Evolutionary conservation across 2,113 vertebrate genomes (phyloP).

Genomic region (Pangasianodon hypophthalmus): DNA sequence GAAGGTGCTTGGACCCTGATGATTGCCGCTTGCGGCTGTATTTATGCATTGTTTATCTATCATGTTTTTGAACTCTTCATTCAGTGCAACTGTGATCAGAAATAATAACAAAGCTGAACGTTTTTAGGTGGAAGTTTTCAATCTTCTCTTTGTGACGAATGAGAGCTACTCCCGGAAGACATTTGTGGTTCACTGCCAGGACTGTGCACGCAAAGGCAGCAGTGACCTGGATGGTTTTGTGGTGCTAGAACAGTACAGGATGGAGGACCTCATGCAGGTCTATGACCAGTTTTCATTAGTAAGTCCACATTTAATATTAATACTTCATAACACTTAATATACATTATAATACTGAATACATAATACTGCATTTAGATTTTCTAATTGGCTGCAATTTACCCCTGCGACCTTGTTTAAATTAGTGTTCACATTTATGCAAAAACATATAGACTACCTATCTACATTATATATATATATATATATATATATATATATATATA

Average conservation of each 20-base stretch:
- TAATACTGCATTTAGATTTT: background rate
- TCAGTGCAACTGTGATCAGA: background rate
- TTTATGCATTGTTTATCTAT: background rate
- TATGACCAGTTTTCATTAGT: constrained; percentile 99
- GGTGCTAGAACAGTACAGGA: constrained; percentile 97
- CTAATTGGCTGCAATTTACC: background rate
- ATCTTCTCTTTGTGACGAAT: constrained; percentile 93
- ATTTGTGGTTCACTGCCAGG: constrained; percentile 93
- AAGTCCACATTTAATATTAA: constrained; percentile 66
- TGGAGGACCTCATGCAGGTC: constrained; percentile 96
- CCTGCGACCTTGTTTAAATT: background rate
- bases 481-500: background rate
- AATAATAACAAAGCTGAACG: background rate
- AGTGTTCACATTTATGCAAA: no score
- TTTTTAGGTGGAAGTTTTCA: constrained; percentile 94
- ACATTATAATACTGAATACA: background rate
- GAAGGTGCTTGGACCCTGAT: constrained; percentile 1
- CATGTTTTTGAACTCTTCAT: background rate
- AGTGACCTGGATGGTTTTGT: constrained; percentile 92
- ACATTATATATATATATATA: no score
- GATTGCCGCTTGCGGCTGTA: background rate
- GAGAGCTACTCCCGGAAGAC: constrained; percentile 93
- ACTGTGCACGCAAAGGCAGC: constrained; percentile 93
- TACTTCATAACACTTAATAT: background rate
- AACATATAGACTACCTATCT: no score